Percentiles rank a stretch among this genome's conserved stretches.
phyloP scores from a whole-genome alignment of 2,113 vertebrate genomes.

The Neomonachus schauinslandi region DNA sequence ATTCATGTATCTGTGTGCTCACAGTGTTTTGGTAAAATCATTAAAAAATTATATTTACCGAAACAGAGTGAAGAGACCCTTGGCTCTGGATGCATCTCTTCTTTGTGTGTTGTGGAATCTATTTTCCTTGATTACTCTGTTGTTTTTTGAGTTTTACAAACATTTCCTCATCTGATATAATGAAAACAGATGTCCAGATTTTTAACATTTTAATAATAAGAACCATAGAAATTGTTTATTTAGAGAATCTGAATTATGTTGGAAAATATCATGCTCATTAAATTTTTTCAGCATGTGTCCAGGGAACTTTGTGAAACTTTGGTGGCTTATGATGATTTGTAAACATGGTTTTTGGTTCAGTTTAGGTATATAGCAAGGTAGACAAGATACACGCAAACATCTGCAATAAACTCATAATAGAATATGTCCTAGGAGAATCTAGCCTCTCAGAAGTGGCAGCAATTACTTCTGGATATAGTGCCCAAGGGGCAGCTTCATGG shows the following conservation, averaged over 20 bases:
- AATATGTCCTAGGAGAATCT: not conserved
- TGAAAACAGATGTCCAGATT: not conserved
- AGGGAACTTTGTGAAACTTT: not conserved
- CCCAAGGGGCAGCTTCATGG: not conserved
- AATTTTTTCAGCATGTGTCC: not conserved
- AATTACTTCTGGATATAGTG: not conserved
- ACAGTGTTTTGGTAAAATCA: not conserved
- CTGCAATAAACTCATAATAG: not conserved
- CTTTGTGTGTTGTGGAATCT: not conserved
- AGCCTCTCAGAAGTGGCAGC: not conserved
- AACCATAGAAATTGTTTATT: not conserved
- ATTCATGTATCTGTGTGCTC: not conserved
- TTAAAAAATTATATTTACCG: not conserved
- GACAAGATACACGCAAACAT: not conserved
- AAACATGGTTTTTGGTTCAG: not conserved
- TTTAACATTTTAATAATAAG: slow-evolving; percentile 26
- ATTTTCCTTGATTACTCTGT: not conserved
- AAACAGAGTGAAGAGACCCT: not conserved
- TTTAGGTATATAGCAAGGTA: not conserved
- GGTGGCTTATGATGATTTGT: not conserved
- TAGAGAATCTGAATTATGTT: not conserved
- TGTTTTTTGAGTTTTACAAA: slow-evolving; percentile 38
- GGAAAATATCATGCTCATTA: not conserved
- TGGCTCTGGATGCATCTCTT: not conserved
- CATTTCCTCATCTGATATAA: not conserved